Evolutionary conservation across 1,140 invertebrate species (phyloP), one percentile per base, ranked within the genome.

Genomic region (Neodiprion fabricii): DNA sequence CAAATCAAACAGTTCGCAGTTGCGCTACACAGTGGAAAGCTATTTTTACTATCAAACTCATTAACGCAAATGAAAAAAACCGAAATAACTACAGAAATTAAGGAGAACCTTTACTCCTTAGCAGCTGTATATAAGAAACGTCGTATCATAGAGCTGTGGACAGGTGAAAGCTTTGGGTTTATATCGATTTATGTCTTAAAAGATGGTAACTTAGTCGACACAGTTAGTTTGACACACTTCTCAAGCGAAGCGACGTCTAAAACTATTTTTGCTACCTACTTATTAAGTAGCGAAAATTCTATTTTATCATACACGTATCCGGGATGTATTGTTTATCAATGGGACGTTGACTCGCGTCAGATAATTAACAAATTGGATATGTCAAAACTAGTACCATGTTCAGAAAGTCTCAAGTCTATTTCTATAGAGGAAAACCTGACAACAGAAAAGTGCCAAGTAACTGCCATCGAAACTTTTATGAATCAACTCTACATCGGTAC

Each of bases 381-480:
- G 89, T 96, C 95, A 2, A 97, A 97, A 87, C 88, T 98, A 72
- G 93, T 95, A 71, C 96, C 96, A 14, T 97, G 96, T 83, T 97
- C 95, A 1, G 96, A 98, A 86, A 96, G 95, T 80, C 87, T 98
- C 14, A 95, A 96, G 81, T 97, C 96, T 12, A 97, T 97, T 73
- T 94, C 95, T 49, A 95, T 97, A 77, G 96, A 98, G 85, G 95
- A 97, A 81, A 94, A 95, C 83, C 89, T 96, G 0, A 95, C 92
- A 67, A 92, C 92, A 4, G 94, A 93, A 48, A 91, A 93, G 78
- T 96, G 95, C 81, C 93, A 95, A 84, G 95, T 98, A 21, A 96
- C 95, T 11, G 93, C 94, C 50, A 84, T 97, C 74, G 92, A 94
- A 73, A 89, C 92, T 21, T 88, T 93, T 76, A 90, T 92, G 68